phyloP scores from a whole-genome alignment of 2,888 invertebrate genomes.

The Drosophila maculinotata region DNA sequence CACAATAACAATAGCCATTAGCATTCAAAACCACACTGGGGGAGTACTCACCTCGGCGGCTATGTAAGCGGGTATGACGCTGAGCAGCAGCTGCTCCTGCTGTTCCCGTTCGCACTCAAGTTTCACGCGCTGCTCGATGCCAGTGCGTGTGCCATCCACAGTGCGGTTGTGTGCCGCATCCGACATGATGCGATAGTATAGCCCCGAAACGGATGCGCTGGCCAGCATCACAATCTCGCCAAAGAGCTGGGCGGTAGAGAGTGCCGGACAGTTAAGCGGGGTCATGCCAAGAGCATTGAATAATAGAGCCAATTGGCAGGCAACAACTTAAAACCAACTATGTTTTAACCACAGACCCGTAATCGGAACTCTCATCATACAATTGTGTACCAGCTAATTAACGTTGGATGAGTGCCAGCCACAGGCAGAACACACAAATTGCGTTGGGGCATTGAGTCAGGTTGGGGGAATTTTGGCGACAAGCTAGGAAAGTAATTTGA shows the following conservation, averaged over 20 bases:
- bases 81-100: constrained; percentile 95
- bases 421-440: constrained; percentile 28
- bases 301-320: constrained; percentile 42
- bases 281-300: constrained; percentile 37
- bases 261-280: constrained; percentile 24
- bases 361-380: constrained; percentile 51
- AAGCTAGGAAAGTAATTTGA: constrained; percentile 31
- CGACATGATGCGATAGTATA: constrained; percentile 95
- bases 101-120: constrained; percentile 96
- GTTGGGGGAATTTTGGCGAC: constrained; percentile 14
- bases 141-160: constrained; percentile 95
- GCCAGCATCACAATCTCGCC: constrained; percentile 92
- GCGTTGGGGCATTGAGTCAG: constrained; percentile 3
- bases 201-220: constrained; percentile 92
- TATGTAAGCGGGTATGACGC: constrained; percentile 97
- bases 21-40: neutral
- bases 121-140: constrained; percentile 96
- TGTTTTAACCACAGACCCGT: constrained; percentile 34
- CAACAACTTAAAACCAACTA: constrained; percentile 12
- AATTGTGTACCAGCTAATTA: constrained; percentile 51
- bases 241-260: constrained; percentile 87
- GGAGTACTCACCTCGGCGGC: constrained; percentile 91
- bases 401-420: constrained; percentile 14
- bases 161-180: constrained; percentile 94
- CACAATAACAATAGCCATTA: neutral